These are phyloP conservation scores for Steinernema carpocapsae DNA, from an alignment of 2,888 invertebrate genomes.

Conservation along the genomic window DNA sequence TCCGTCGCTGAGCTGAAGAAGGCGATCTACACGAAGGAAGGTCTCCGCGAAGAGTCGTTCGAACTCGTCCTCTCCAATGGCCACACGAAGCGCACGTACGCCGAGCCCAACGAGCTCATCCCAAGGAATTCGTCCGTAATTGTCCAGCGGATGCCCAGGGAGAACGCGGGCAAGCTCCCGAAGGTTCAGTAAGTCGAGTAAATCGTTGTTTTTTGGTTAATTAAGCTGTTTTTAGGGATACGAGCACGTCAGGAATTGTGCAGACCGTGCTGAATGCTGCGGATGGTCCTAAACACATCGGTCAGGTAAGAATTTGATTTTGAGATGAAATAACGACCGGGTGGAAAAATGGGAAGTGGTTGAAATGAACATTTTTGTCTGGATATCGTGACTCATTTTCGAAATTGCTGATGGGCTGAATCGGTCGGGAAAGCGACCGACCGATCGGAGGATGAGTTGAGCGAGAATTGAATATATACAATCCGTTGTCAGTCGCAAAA, in stretches of 20 bases:
- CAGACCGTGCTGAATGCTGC: neutral
- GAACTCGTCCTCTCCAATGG: slow-evolving; percentile 88
- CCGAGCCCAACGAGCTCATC: slow-evolving; percentile 84
- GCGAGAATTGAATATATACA: no score
- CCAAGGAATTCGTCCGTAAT: slow-evolving; percentile 96
- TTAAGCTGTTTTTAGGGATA: slow-evolving; percentile 41
- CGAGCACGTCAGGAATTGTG: slow-evolving; percentile 48
- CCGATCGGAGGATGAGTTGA: no score
- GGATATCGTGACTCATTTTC: no score
- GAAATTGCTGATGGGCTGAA: no score
- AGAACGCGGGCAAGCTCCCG: slow-evolving; percentile 63
- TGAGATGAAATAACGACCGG: no score
- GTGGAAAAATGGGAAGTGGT: slow-evolving; percentile 2
- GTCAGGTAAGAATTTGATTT: slow-evolving; percentile 40
- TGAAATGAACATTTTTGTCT: no score
- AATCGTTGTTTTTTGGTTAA: neutral
- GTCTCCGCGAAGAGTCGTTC: slow-evolving; percentile 85
- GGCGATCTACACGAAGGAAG: slow-evolving; percentile 90
- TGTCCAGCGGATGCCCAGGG: slow-evolving; percentile 87
- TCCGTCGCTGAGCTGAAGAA: slow-evolving; percentile 92
- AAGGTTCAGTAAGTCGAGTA: slow-evolving; percentile 66
- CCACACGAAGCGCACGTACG: slow-evolving; percentile 76
- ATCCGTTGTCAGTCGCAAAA: no score
- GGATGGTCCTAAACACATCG: slow-evolving; percentile 42
- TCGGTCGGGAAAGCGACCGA: no score